Evolutionary conservation across 2,113 vertebrate species (phyloP).

Genomic region (Lampris megalopsis): DNA sequence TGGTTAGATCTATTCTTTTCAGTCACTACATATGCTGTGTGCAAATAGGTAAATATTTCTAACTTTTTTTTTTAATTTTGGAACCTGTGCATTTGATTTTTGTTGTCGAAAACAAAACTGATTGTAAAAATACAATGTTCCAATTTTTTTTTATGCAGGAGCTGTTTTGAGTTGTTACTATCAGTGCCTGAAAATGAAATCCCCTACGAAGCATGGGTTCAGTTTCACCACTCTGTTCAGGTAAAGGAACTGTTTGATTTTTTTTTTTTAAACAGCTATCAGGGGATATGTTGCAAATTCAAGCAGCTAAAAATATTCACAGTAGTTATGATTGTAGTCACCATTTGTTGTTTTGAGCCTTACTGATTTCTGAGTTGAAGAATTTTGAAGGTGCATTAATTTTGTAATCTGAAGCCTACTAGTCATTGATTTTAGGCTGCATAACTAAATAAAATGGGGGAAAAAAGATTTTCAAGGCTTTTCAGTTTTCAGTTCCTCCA

Average conservation of each 20-base stretch:
- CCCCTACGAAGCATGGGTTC: constrained; percentile 90
- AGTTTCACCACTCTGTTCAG: constrained; percentile 93
- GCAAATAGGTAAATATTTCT: too few relatives aligned
- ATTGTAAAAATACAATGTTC: background rate
- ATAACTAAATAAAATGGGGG: too few relatives aligned
- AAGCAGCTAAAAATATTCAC: background rate
- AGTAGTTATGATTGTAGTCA: background rate
- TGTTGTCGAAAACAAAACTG: background rate
- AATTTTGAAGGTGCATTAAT: too few relatives aligned
- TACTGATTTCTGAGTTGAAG: too few relatives aligned
- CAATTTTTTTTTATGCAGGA: constrained; percentile 83
- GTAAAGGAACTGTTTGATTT: constrained; percentile 72
- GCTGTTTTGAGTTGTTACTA: constrained; percentile 97
- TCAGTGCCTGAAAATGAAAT: constrained; percentile 95
- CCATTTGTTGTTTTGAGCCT: too few relatives aligned
- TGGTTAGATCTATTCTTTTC: too few relatives aligned
- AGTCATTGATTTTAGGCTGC: too few relatives aligned
- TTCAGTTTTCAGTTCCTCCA: too few relatives aligned
- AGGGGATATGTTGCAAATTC: background rate
- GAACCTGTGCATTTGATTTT: background rate
- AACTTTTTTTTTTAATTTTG: too few relatives aligned
- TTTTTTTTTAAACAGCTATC: background rate
- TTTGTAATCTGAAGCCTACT: too few relatives aligned
- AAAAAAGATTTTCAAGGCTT: too few relatives aligned
- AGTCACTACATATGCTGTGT: too few relatives aligned